These are phyloP conservation scores for Aspidiotus rigidus DNA, from an alignment of 2,888 invertebrate genomes.

Conservation along the genomic window DNA sequence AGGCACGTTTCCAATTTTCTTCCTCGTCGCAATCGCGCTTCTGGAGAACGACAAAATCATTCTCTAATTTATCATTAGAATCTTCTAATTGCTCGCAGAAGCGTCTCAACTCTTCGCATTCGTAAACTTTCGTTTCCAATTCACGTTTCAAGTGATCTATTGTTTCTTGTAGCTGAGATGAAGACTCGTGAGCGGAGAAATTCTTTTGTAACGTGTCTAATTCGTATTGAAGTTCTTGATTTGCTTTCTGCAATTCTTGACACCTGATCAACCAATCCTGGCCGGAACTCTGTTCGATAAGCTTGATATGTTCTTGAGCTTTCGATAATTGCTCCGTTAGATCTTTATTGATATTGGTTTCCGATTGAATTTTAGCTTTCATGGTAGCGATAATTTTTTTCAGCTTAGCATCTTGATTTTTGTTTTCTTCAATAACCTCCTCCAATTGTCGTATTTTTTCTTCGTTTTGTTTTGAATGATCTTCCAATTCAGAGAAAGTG, in stretches of 20 bases:
- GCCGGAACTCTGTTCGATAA: slow-evolving; percentile 8
- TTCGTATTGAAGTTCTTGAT: slow-evolving; percentile 1
- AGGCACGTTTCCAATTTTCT: slow-evolving; percentile 4
- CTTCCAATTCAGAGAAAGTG: background rate
- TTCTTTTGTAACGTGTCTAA: slow-evolving; percentile 15
- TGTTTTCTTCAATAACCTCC: background rate
- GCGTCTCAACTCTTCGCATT: slow-evolving; percentile 1
- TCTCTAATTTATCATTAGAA: slow-evolving; percentile 24
- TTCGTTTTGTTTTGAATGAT: background rate
- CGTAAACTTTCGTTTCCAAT: slow-evolving; percentile 14
- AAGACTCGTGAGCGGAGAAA: background rate
- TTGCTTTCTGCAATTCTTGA: slow-evolving; percentile 16
- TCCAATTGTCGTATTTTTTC: slow-evolving; percentile 10
- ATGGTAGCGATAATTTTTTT: slow-evolving; percentile 12
- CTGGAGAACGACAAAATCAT: slow-evolving; percentile 27
- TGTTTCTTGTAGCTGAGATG: no score
- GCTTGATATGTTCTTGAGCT: slow-evolving; percentile 8
- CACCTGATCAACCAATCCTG: slow-evolving; percentile 5
- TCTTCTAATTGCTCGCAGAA: background rate
- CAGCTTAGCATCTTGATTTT: slow-evolving; percentile 17
- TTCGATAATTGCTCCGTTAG: slow-evolving; percentile 16
- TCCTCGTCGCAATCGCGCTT: slow-evolving; percentile 15
- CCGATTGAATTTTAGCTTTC: slow-evolving; percentile 17
- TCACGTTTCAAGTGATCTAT: background rate
- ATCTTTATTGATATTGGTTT: slow-evolving; percentile 11